Conservation (phyloP, 37 sponge, comb jelly and placozoan species). For the Lycopodina hypogea region DNA sequence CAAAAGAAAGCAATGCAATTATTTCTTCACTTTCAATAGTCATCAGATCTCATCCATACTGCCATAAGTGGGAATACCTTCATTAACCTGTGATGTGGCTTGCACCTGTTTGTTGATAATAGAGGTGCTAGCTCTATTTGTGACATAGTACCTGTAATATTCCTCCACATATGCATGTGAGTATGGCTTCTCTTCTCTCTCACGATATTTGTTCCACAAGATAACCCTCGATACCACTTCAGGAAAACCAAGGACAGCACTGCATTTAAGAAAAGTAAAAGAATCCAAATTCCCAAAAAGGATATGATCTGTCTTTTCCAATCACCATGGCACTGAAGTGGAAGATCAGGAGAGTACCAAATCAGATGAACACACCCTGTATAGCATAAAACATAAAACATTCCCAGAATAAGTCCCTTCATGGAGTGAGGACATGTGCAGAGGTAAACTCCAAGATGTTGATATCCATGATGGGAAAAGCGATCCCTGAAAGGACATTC, state of each 20-base stretch:
- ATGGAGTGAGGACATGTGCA: conserved; percentile 10
- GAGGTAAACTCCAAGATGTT: conserved; percentile 7
- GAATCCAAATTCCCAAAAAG: not conserved
- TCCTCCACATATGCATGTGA: conserved; percentile 2
- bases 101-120: too few species aligned
- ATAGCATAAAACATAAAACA: not conserved
- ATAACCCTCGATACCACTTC: not conserved
- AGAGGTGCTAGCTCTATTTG: too few species aligned
- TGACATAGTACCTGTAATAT: not conserved
- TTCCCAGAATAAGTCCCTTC: conserved; percentile 1
- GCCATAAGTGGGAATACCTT: too few species aligned
- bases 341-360: not conserved
- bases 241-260: not conserved
- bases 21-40: too few species aligned
- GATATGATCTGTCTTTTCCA: not conserved
- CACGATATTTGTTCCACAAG: not conserved
- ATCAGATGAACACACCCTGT: not conserved
- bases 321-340: not conserved
- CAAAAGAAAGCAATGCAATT: too few species aligned
- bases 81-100: too few species aligned
- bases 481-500: too few species aligned
- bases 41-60: too few species aligned
- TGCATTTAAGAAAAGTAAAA: not conserved
- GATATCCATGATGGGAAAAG: not conserved
- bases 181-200: not conserved